Evolutionary conservation across 2,888 invertebrate genomes (phyloP).

Genomic region (Eudasyphora cyanicolor): DNA sequence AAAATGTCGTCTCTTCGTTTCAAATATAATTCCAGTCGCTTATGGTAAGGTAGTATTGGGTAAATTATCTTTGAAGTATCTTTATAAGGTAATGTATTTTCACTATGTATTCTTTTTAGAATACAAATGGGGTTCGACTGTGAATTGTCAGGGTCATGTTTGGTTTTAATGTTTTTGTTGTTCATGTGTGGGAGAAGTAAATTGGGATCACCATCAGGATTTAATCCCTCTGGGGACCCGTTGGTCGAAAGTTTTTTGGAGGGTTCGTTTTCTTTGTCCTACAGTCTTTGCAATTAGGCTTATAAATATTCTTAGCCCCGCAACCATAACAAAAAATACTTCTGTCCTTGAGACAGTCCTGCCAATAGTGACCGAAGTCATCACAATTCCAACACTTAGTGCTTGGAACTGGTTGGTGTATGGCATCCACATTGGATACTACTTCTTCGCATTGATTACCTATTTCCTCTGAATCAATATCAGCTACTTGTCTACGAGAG

Average conservation of each 20-base stretch:
- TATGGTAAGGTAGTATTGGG: too few relatives aligned
- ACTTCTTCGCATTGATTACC: not conserved
- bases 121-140: not conserved
- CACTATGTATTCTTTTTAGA: not conserved
- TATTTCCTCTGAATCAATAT: not conserved
- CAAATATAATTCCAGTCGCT: not conserved
- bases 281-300: slow-evolving; percentile 12
- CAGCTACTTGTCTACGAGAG: not conserved
- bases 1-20: slow-evolving; percentile 6
- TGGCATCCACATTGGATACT: too few relatives aligned
- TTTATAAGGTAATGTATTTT: slow-evolving; percentile 7
- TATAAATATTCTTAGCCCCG: too few relatives aligned
- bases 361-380: slow-evolving; percentile 18
- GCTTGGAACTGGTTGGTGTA: not conserved
- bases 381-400: slow-evolving; percentile 31
- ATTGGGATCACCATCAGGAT: not conserved
- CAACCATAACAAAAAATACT: slow-evolving; percentile 40
- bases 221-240: not conserved
- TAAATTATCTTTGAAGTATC: not conserved
- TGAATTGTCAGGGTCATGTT: not conserved
- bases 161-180: not conserved
- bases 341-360: slow-evolving; percentile 28
- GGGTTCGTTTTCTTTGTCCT: not conserved
- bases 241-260: not conserved
- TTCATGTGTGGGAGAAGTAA: not conserved